phyloP scores from a whole-genome alignment of 92 coral and sea anemone species.

The Plumapathes pennacea region DNA sequence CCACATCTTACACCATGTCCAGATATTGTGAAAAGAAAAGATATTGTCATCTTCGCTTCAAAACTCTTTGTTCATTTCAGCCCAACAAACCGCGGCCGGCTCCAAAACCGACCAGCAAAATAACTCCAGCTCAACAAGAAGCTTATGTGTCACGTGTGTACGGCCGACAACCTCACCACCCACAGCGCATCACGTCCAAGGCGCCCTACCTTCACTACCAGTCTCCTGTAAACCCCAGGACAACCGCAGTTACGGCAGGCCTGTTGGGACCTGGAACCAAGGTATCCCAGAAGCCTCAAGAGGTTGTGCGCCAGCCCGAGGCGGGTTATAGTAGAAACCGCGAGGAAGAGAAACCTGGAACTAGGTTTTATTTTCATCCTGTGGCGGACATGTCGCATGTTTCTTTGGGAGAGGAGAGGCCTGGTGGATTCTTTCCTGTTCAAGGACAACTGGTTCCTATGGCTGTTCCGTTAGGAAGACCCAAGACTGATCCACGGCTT shows the following conservation, averaged over 20 bases:
- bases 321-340: slow-evolving; percentile 5
- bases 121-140: slow-evolving; percentile 47
- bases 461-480: slow-evolving; percentile 96
- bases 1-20: too few species aligned
- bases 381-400: slow-evolving; percentile 49
- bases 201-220: slow-evolving; percentile 91
- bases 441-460: slow-evolving; percentile 89
- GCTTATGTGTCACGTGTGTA: slow-evolving; percentile 82
- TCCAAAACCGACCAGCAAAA: slow-evolving; percentile 44
- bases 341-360: slow-evolving; percentile 9
- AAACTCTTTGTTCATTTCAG: neutral
- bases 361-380: slow-evolving; percentile 87
- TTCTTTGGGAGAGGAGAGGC: slow-evolving; percentile 41
- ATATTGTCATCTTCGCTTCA: neutral
- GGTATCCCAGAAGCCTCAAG: slow-evolving; percentile 6
- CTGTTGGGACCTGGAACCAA: slow-evolving; percentile 45
- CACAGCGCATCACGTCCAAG: slow-evolving; percentile 85
- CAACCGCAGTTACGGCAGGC: slow-evolving; percentile 75
- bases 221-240: slow-evolving; percentile 82
- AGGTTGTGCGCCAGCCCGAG: slow-evolving; percentile 8
- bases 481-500: slow-evolving; percentile 82
- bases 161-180: slow-evolving; percentile 81
- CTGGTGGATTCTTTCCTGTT: slow-evolving; percentile 61
- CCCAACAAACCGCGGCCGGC: slow-evolving; percentile 41
- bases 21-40: neutral